Percentiles rank a stretch among this genome's conserved stretches.
phyloP scores from a whole-genome alignment of 2,888 invertebrate species.

The Cantharis flavilabris region DNA sequence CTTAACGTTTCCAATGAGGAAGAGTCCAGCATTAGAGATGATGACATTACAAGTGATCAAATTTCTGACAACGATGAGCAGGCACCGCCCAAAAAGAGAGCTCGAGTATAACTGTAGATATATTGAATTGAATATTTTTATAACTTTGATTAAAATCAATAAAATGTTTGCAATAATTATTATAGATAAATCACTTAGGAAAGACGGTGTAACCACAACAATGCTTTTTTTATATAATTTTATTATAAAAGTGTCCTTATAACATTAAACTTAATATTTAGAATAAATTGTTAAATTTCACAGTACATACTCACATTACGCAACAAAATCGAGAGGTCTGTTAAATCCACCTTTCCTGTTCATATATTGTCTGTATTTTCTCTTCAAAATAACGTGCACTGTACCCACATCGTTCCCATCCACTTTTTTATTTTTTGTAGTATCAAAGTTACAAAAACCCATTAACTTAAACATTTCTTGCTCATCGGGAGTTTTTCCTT shows the following conservation, averaged over 20 bases:
- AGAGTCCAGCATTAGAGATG: constrained; percentile 9
- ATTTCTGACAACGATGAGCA: constrained; percentile 13
- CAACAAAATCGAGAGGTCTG: constrained; percentile 95
- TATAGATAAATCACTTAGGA: background rate
- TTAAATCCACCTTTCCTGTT: constrained; percentile 99
- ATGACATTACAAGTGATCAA: constrained; percentile 12
- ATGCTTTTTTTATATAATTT: background rate
- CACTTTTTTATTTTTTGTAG: constrained; percentile 95
- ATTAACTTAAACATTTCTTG: constrained; percentile 94
- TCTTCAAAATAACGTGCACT: constrained; percentile 92
- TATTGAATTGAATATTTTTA: background rate
- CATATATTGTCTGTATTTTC: constrained; percentile 99
- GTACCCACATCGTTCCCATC: constrained; percentile 93
- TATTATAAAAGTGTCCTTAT: background rate
- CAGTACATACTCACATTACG: constrained; percentile 57
- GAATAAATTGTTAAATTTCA: background rate
- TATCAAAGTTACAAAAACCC: constrained; percentile 96
- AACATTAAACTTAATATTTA: background rate
- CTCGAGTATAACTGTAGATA: constrained; percentile 11
- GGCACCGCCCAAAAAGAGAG: constrained; percentile 21
- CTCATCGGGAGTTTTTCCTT: constrained; percentile 89
- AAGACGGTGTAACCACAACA: background rate
- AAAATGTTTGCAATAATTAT: background rate
- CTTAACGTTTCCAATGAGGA: constrained; percentile 15
- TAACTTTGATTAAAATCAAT: background rate